Evolutionary conservation across 2,113 vertebrate species (phyloP).

Genomic region (Engystomops pustulosus): DNA sequence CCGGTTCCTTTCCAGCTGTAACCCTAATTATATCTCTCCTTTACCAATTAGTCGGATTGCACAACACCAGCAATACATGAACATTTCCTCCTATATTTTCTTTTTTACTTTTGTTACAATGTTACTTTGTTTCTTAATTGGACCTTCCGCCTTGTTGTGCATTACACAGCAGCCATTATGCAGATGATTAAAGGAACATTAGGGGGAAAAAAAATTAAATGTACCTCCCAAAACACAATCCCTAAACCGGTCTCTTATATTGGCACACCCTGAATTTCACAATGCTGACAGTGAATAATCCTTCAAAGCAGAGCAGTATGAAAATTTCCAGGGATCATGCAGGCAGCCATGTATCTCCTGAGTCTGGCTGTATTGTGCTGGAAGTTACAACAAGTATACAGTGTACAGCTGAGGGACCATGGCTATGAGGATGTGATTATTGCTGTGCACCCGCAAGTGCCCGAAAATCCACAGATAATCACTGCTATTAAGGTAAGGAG

Average conservation of each 20-base stretch:
- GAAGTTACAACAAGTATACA: background rate
- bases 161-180: background rate
- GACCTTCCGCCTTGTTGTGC: background rate
- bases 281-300: background rate
- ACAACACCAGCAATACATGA: background rate
- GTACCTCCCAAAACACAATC: constrained; percentile 5
- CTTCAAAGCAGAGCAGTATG: constrained; percentile 15
- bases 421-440: constrained; percentile 68
- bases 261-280: constrained; percentile 25
- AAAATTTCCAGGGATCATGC: constrained; percentile 26
- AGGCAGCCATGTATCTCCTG: background rate
- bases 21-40: background rate
- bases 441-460: constrained; percentile 66
- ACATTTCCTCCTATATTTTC: background rate
- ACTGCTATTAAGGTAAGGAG: constrained; percentile 68
- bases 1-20: background rate
- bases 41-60: background rate
- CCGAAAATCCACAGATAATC: constrained; percentile 63
- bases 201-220: background rate
- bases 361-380: background rate
- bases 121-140: background rate
- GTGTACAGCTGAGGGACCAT: constrained; percentile 62
- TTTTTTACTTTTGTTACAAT: background rate
- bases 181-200: background rate
- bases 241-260: constrained; percentile 33